Evolutionary conservation across 2,113 vertebrate species (phyloP), one percentile per base, ranked within the genome.

Genomic region (Brachirus orientalis): DNA sequence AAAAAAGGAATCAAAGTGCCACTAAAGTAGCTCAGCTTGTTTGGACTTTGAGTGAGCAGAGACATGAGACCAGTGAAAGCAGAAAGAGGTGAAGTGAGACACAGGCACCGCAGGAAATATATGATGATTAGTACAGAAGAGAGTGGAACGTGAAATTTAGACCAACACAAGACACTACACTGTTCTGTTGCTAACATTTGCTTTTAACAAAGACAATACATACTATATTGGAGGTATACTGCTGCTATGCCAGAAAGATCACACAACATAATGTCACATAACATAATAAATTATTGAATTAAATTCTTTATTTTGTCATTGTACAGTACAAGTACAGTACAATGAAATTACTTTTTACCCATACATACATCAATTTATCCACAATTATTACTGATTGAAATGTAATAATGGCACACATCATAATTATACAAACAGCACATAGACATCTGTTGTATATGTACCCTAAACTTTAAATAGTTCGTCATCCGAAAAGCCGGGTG

Each of bases 1-100:
- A 17, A 20, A 17, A 33, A 22, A 58, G 20, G 17, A 66, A 75
- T 67, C 60, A 13, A 62, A 75, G 58, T 44, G 70, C 46, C 28
- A 28, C 69, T 54, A 60, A 47, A 52, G 57, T 51, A 14, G 37
- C 46, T 17, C 18, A 59, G 66, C 40, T 35, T 14, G 51, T 54
- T 53, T 28, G 28, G 50, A 69, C 18, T 36, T 22, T 60, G 50
- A 84, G 44, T 43, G 17, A 62, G 16, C 16, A 37, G 43, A 61
- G 70, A 80, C 38, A 58, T 0, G 11, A 77, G 67, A 55, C 1
- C 33, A 38, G 22, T 13, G 43, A 43, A 54, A 38, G 37, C 17
- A 37, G 61, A 64, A 55, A 61, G 18, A 41, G 36, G 62, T 44
- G 51, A 54, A 19, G 50, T 4, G 9, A 28, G 18, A 79, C 18